Base-by-base conservation (phyloP, 2,888 invertebrate species). In the Drosophila mayaguana region DNA sequence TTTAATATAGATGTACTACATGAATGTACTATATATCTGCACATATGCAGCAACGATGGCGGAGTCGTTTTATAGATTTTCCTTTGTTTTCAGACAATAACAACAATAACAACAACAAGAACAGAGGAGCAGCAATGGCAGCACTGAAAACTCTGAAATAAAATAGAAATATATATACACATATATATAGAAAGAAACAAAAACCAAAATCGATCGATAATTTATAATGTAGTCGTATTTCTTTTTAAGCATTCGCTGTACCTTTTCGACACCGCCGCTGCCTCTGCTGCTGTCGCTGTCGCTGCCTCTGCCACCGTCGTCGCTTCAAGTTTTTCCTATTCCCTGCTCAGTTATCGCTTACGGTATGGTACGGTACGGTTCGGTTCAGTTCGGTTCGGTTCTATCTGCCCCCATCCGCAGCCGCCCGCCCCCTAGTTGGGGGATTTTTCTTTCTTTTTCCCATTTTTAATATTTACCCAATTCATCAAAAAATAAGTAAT, bases 401-500 rank as follows among this genome's bases (percentile, higher is more conserved):
- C 45, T 54, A 60, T 55, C 46, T 36, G n/a, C 9, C 40, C 62
- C 38, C 40, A n/a, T 40, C 40, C n/a, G n/a, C 8, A n/a, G 6
- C 40, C n/a, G n/a, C 16, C 36, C 16, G 12, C 2, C 8, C 28
- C 28, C n/a, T 7, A 12, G 42, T 25, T 18, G 48, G 18, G 51
- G 78, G 63, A 32, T 7, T 67, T 72, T 75, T 64, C 73, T 51
- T 38, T 53, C 53, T 20, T 34, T 55, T 55, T 61, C 63, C 75
- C 48, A 59, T 88, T 86, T 86, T 90, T 88, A 88, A 86, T 91
- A 91, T 91, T 91, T 91, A 91, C 91, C 91, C 92, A 91, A 91
- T 91, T 91, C 91, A 91, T 91, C 91, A 91, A 91, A 91, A 89
- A 91, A 91, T 91, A 91, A 91, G 92, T 91, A 91, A 91, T 91